Conservation (phyloP, 2,113 vertebrate species). For the Pseudorectes ferrugineus region DNA sequence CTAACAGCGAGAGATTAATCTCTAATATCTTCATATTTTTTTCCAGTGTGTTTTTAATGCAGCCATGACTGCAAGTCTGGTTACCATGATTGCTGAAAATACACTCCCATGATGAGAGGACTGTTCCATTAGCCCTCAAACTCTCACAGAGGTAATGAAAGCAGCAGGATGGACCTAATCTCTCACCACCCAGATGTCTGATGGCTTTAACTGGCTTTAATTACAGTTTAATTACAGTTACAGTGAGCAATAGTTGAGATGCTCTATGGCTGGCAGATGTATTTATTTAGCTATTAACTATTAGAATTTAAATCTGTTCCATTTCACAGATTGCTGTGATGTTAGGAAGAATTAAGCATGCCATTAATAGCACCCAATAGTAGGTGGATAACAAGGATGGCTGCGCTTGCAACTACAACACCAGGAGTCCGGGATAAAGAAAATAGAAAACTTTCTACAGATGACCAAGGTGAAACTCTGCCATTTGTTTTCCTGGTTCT, state of each 20-base stretch:
- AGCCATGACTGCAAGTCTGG: neutral
- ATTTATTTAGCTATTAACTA: slow-evolving; percentile 4
- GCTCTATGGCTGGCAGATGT: neutral
- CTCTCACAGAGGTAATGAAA: neutral
- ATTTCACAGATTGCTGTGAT: neutral
- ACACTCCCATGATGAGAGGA: neutral
- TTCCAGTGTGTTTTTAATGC: neutral
- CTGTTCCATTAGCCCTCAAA: neutral
- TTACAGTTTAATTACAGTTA: neutral
- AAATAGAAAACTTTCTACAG: neutral
- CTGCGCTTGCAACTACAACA: neutral
- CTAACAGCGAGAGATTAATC: neutral
- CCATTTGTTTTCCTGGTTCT: neutral
- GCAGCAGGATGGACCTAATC: neutral
- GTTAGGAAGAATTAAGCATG: neutral
- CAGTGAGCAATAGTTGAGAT: neutral
- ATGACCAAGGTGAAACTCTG: neutral
- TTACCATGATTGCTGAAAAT: neutral
- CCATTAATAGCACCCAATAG: neutral
- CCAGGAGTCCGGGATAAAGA: neutral
- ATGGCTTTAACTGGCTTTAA: neutral
- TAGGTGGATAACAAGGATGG: neutral
- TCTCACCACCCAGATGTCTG: neutral
- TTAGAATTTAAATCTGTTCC: neutral
- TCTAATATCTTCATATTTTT: no score